Evolutionary conservation across 2,113 vertebrate genomes (phyloP).

Genomic region (Orientallactaga bullata): DNA sequence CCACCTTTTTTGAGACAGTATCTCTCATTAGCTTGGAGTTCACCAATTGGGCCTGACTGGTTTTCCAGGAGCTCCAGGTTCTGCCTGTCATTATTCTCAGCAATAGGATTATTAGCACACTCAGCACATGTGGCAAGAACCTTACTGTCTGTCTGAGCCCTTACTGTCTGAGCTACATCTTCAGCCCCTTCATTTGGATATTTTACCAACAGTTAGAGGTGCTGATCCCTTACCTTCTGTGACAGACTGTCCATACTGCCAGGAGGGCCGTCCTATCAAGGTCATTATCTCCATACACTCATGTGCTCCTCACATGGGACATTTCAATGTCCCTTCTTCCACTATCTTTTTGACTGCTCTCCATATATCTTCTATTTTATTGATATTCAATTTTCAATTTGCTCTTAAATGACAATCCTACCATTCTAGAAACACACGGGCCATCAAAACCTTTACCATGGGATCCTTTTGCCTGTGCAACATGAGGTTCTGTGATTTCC

Average conservation of each 20-base stretch:
- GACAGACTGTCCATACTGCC: no score
- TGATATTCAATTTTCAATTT: background rate
- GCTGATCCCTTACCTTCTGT: background rate
- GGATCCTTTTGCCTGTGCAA: background rate
- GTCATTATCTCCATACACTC: fast-evolving
- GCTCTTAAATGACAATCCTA: background rate
- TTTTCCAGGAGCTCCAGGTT: no score
- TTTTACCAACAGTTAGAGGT: background rate
- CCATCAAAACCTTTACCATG: background rate
- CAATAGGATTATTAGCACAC: no score
- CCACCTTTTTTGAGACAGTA: no score
- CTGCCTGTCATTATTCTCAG: no score
- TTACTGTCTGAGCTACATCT: no score
- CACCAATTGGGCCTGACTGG: no score
- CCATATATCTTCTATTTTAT: background rate
- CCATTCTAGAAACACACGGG: background rate
- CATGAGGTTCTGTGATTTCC: background rate
- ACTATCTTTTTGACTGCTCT: background rate
- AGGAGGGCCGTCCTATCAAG: background rate
- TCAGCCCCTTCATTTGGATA: background rate
- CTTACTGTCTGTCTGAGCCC: no score
- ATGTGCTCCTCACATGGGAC: background rate
- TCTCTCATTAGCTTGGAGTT: no score
- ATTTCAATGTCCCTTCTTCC: background rate
- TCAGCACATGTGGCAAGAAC: no score